Evolutionary conservation across 2,113 vertebrate genomes (phyloP).

Genomic region (Pionites leucogaster): DNA sequence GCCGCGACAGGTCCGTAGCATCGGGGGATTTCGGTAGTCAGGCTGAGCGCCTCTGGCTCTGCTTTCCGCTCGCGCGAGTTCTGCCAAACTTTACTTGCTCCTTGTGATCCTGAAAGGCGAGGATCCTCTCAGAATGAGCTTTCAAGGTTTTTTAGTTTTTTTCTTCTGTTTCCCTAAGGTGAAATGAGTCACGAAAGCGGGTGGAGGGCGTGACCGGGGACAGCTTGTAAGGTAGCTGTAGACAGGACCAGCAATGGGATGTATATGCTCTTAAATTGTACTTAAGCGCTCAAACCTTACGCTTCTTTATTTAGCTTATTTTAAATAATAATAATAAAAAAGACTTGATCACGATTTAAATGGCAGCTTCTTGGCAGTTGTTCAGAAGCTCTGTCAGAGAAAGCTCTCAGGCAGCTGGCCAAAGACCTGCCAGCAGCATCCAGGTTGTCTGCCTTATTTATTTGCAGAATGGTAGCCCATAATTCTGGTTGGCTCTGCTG

Average conservation of each 20-base stretch:
- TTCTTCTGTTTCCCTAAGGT: not conserved
- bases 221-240: not conserved
- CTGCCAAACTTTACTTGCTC: not conserved
- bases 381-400: slow-evolving; percentile 61
- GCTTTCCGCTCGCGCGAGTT: not conserved
- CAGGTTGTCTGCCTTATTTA: slow-evolving; percentile 65
- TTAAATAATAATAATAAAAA: not conserved
- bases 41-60: rapidly evolving
- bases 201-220: not conserved
- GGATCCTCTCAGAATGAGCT: not conserved
- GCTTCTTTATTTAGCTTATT: slow-evolving; percentile 32
- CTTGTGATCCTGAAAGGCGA: not conserved
- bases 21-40: not conserved
- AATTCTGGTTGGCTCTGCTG: slow-evolving; percentile 49
- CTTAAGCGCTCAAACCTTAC: not conserved
- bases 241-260: not conserved
- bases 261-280: not conserved
- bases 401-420: slow-evolving; percentile 69
- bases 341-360: slow-evolving; percentile 25
- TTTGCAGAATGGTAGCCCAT: slow-evolving; percentile 31
- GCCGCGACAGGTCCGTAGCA: not conserved
- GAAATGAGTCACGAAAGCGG: not conserved
- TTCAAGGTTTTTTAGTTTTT: not conserved
- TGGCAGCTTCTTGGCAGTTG: slow-evolving; percentile 54
- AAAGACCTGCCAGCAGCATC: slow-evolving; percentile 39